Evolutionary conservation across 1,140 invertebrate genomes (phyloP).

Genomic region (Bacillus rossius): DNA sequence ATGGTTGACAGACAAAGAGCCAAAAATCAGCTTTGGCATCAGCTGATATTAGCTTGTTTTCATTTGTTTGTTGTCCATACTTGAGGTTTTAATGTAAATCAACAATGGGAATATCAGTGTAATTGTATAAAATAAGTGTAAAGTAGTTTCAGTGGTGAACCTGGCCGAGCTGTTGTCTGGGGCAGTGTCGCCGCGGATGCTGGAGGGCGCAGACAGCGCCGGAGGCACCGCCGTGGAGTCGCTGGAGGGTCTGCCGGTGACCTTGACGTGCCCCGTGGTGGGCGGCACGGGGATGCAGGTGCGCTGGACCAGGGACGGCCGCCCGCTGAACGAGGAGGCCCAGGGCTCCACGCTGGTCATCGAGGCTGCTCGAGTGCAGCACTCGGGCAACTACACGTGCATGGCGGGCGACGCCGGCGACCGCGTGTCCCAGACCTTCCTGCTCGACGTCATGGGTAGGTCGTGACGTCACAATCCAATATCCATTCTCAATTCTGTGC

Average conservation of each 20-base stretch:
- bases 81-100: too few species aligned
- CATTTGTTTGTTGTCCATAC: too few species aligned
- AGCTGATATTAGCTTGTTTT: too few species aligned
- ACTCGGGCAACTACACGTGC: conserved; percentile 30
- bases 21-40: too few species aligned
- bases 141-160: too few species aligned
- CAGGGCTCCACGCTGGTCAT: conserved; percentile 7
- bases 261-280: conserved; percentile 18
- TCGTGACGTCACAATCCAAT: too few species aligned
- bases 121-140: too few species aligned
- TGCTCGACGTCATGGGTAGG: conserved; percentile 20
- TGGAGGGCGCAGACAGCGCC: background rate
- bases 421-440: conserved; percentile 16
- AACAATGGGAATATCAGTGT: too few species aligned
- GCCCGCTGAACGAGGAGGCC: conserved; percentile 6
- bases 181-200: conserved; percentile 19
- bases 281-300: conserved; percentile 17
- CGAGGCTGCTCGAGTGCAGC: conserved; percentile 1
- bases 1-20: too few species aligned
- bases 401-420: conserved; percentile 24
- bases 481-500: too few species aligned
- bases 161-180: too few species aligned
- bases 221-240: conserved; percentile 5
- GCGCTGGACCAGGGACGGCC: conserved; percentile 19
- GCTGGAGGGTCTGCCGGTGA: conserved; percentile 21